A percentile compares a stretch with the other conserved stretches of the same genome.
phyloP scores from a whole-genome alignment of 1,140 invertebrate genomes.

The Halyomorpha halys region DNA sequence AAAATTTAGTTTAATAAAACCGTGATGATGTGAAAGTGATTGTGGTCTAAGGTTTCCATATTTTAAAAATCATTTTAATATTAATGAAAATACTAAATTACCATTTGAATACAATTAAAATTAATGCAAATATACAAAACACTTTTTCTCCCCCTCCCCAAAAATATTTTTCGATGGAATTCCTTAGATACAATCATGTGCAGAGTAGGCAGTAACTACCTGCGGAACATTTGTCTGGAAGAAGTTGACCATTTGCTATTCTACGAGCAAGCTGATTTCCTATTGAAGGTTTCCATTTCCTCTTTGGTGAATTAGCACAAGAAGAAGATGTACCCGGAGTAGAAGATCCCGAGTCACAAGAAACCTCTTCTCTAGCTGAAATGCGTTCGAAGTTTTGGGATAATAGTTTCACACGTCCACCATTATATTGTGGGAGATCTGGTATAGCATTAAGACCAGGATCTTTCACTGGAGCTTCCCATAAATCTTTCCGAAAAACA shows the following conservation, averaged over 20 bases:
- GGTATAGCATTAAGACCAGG: constrained; percentile 27
- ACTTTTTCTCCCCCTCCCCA: not conserved
- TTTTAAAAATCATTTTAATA: too few relatives aligned
- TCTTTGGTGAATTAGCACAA: constrained; percentile 52
- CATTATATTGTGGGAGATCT: constrained; percentile 22
- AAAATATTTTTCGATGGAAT: not conserved
- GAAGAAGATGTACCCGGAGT: constrained; percentile 47
- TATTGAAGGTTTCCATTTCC: constrained; percentile 37
- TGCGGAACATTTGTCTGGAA: constrained; percentile 42
- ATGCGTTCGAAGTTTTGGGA: constrained; percentile 36
- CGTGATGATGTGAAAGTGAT: too few relatives aligned
- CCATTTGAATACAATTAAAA: not conserved
- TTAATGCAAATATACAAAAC: not conserved
- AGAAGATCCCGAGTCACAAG: constrained; percentile 47
- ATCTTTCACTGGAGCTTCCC: constrained; percentile 27
- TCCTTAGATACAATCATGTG: not conserved
- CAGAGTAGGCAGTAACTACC: constrained; percentile 32
- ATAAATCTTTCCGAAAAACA: constrained; percentile 32
- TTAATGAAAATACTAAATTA: not conserved
- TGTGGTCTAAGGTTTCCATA: too few relatives aligned
- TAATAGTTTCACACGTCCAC: constrained; percentile 29
- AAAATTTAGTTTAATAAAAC: too few relatives aligned
- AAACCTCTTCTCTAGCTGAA: constrained; percentile 21
- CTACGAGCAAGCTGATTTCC: constrained; percentile 35
- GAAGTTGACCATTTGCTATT: constrained; percentile 38